Evolutionary conservation across 2,888 invertebrate genomes (phyloP).

Genomic region (Portevinia maculata): DNA sequence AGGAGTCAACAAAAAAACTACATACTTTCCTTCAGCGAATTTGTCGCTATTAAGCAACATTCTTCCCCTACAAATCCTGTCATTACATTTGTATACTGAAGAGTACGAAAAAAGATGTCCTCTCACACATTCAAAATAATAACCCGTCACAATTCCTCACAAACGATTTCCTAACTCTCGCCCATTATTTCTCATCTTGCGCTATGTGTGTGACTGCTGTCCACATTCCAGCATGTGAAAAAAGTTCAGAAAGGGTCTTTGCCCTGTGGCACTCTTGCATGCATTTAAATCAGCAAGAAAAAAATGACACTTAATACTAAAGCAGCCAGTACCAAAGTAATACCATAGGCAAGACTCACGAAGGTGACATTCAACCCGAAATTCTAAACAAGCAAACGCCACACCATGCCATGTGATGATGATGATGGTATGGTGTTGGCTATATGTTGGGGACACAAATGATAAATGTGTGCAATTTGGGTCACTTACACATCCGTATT

Average conservation of each 20-base stretch:
- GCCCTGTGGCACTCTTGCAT: conserved; percentile 55
- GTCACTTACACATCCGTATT: conserved; percentile 74
- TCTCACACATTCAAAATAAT: conserved; percentile 12
- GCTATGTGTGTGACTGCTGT: conserved; percentile 36
- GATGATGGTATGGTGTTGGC: conserved; percentile 36
- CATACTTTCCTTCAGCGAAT: conserved; percentile 29
- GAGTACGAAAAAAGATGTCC: conserved; percentile 6
- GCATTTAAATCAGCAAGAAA: conserved; percentile 50
- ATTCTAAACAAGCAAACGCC: conserved; percentile 52
- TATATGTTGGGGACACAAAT: conserved; percentile 66
- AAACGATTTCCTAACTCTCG: conserved; percentile 28
- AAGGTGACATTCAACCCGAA: conserved; percentile 59
- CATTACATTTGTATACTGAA: conserved; percentile 24
- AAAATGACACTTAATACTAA: not conserved
- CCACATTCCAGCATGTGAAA: conserved; percentile 63
- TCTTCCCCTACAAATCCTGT: conserved; percentile 19
- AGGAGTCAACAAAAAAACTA: conserved; percentile 10
- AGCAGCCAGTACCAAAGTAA: too few relatives aligned
- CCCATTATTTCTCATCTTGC: conserved; percentile 48
- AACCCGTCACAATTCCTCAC: conserved; percentile 12
- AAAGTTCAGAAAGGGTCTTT: conserved; percentile 68
- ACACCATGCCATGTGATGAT: conserved; percentile 32
- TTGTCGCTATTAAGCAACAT: conserved; percentile 45
- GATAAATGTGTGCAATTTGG: conserved; percentile 74
- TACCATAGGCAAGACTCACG: conserved; percentile 19